Conservation (phyloP, 1,140 invertebrate genomes). For the Aphaenogaster ashmeadi region DNA sequence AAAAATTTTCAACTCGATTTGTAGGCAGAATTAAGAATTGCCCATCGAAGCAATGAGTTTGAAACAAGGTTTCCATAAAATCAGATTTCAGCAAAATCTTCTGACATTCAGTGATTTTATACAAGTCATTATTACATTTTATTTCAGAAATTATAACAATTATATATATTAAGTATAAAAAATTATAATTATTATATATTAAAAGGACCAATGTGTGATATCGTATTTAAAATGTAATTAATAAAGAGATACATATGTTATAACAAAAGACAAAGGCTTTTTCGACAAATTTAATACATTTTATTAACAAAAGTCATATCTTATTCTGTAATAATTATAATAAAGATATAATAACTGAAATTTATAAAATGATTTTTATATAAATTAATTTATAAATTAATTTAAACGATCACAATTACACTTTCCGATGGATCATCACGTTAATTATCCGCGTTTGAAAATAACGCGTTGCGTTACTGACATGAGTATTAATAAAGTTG, state of each 20-base stretch:
- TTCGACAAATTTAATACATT: conserved; percentile 18
- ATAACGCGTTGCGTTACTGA: background rate
- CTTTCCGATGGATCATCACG: background rate
- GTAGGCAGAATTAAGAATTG: background rate
- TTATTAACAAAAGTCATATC: conserved; percentile 6
- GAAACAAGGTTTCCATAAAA: background rate
- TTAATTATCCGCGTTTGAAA: conserved; percentile 26
- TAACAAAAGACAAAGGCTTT: background rate
- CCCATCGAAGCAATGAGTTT: background rate
- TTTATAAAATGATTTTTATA: background rate
- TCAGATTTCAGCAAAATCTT: background rate
- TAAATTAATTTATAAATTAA: background rate
- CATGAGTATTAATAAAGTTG: conserved; percentile 35
- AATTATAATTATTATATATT: background rate
- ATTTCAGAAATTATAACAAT: background rate
- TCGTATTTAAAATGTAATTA: background rate
- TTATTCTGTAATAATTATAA: background rate
- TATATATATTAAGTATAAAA: background rate
- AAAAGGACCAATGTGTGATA: background rate
- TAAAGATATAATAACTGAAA: background rate
- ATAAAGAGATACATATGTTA: background rate
- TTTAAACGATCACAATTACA: background rate
- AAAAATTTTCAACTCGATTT: conserved; percentile 32
- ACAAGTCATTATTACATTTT: background rate
- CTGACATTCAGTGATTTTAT: background rate